These are phyloP conservation scores for Pseudobourletiella spinata DNA, from an alignment of 1,140 invertebrate genomes.

Conservation along the genomic window DNA sequence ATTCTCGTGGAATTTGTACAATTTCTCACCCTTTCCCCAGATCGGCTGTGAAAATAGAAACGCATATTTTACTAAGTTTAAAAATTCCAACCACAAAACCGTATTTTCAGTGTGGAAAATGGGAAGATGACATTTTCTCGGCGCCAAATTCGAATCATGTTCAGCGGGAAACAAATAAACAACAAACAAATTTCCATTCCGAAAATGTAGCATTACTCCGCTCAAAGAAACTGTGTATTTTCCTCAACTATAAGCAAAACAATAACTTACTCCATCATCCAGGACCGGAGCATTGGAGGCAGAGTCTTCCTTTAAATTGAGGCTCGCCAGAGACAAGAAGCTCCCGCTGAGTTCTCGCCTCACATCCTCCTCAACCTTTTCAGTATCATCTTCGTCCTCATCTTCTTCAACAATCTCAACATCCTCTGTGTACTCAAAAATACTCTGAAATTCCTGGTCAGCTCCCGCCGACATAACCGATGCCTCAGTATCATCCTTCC, in stretches of 20 bases:
- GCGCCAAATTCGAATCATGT: not conserved
- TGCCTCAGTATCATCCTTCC: not conserved
- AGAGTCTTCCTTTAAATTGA: slow-evolving; percentile 6
- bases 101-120: not conserved
- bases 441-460: not conserved
- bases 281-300: slow-evolving; percentile 29
- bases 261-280: slow-evolving; percentile 32
- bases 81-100: not conserved
- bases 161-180: not conserved
- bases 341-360: slow-evolving; percentile 10
- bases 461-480: not conserved
- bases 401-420: not conserved
- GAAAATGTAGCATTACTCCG: not conserved
- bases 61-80: not conserved
- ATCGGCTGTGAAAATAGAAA: slow-evolving; percentile 26
- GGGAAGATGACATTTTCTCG: not conserved
- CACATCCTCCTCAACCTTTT: not conserved
- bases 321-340: not conserved
- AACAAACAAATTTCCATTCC: not conserved
- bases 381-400: not conserved
- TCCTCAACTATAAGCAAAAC: not conserved
- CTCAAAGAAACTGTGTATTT: not conserved
- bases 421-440: too few species aligned
- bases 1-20: slow-evolving; percentile 33
- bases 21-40: slow-evolving; percentile 32